Evolutionary conservation across 2,113 vertebrate species (phyloP), one percentile per base, ranked within the genome.

Genomic region (Tympanuchus pallidicinctus): DNA sequence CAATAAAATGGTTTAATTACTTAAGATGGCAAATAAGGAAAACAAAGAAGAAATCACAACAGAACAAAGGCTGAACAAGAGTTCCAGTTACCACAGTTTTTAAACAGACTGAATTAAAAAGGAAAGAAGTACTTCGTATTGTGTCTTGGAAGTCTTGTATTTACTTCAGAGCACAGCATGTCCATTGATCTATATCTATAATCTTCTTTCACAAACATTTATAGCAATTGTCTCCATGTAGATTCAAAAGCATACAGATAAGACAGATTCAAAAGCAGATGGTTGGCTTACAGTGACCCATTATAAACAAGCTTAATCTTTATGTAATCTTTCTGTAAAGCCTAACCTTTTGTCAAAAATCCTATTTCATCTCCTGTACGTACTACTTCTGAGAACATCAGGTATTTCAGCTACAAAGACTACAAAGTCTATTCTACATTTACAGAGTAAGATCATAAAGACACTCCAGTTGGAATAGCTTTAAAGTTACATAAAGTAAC

Each of bases 271-370:
- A 63, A 48, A 91, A 93, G 34, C 22, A 87, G n/a, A 47, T 0
- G 0, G 27, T 59, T 84, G 21, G 32, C 47, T 34, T 84, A 3
- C 42, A 48, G 0, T 60, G 20, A 2, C 22, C 47, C 60, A 3
- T 20, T 59, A 13, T 2, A 5, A 54, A 54, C 52, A 54, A 54
- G 14, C 52, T 28, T 52, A 14, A 28, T 10, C 27, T 54, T 54
- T 30, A 54, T 30, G 27, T 17, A 54, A 54, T 17, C 27, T 17
- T 54, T 54, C 27, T 54, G 52, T 54, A 54, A 28, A 54, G 52
- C 27, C 52, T 28, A 28, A 54, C 28, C 52, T 54, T 28, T 30
- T 6, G 52, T 54, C 52, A 54, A 54, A 54, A 54, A 16, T 54
- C 50, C n/a, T 42, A 17, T 13, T 70, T 78, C 54, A 85, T 13